Conservation (phyloP, 1,140 invertebrate genomes). For the Heliconius eleuchia region DNA sequence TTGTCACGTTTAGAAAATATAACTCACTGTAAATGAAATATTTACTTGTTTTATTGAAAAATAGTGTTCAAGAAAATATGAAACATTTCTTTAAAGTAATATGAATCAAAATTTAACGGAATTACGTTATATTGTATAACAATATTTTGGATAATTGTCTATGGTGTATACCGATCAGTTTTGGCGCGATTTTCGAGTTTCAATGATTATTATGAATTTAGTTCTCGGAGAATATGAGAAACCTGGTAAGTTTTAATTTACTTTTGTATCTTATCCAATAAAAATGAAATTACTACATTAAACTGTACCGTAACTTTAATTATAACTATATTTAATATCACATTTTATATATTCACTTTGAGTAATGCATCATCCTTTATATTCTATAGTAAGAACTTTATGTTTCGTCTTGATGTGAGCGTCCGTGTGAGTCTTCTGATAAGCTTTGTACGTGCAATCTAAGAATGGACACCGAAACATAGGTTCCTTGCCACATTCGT, state of each 20-base stretch:
- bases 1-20: not conserved
- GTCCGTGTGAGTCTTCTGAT: constrained; percentile 77
- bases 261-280: constrained; percentile 10
- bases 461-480: constrained; percentile 78
- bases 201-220: not conserved
- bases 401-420: constrained; percentile 72
- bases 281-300: constrained; percentile 36
- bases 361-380: constrained; percentile 63
- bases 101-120: not conserved
- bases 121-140: not conserved
- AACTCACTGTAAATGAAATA: not conserved
- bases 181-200: constrained; percentile 2
- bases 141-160: not conserved
- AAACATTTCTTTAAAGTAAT: too few relatives aligned
- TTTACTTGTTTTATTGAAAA: too few relatives aligned
- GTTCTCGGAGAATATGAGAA: not conserved
- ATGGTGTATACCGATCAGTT: not conserved
- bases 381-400: constrained; percentile 67
- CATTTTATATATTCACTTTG: constrained; percentile 52
- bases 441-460: constrained; percentile 78
- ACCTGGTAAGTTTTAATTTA: not conserved
- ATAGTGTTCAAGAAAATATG: too few relatives aligned
- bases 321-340: constrained; percentile 74
- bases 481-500: constrained; percentile 81
- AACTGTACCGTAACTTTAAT: constrained; percentile 44